A percentile compares a stretch with the other conserved stretches of the same genome.
These are phyloP conservation scores for Cliona cf. orientalis DNA, from an alignment of 37 sponge, comb jelly and placozoan species.

Conservation along the genomic window DNA sequence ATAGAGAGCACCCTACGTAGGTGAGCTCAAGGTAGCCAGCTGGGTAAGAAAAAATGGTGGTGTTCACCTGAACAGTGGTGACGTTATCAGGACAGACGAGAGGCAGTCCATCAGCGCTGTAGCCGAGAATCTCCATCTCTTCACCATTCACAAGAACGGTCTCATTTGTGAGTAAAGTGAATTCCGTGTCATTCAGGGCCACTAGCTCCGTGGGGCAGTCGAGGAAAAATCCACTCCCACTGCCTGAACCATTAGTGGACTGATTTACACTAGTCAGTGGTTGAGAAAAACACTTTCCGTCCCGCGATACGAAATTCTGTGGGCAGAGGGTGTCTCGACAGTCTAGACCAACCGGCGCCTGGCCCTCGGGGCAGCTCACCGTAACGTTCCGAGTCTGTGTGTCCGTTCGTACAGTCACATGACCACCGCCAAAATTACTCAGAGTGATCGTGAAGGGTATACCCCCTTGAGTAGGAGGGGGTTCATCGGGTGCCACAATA, in stretches of 20 bases:
- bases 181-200: slow-evolving; percentile 22
- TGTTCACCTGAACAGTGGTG: neutral
- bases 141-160: neutral
- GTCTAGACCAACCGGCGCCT: neutral
- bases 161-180: neutral
- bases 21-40: slow-evolving; percentile 22
- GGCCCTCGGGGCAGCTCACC: neutral
- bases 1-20: slow-evolving; percentile 60
- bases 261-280: too few relatives aligned
- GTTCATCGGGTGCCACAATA: too few relatives aligned
- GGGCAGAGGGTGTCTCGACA: slow-evolving; percentile 11
- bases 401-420: neutral
- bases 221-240: too few relatives aligned
- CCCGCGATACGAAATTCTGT: neutral
- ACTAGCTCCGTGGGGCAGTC: slow-evolving; percentile 14
- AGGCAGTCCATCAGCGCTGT: neutral
- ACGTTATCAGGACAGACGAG: slow-evolving; percentile 1
- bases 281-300: neutral
- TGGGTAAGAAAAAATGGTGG: slow-evolving; percentile 19
- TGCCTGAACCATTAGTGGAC: neutral
- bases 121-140: neutral
- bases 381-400: neutral
- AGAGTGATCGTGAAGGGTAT: slow-evolving; percentile 17
- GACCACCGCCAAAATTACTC: neutral
- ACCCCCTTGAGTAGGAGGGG: too few relatives aligned